Conservation (phyloP, 2,888 invertebrate genomes). For the Plemyria rubiginata region DNA sequence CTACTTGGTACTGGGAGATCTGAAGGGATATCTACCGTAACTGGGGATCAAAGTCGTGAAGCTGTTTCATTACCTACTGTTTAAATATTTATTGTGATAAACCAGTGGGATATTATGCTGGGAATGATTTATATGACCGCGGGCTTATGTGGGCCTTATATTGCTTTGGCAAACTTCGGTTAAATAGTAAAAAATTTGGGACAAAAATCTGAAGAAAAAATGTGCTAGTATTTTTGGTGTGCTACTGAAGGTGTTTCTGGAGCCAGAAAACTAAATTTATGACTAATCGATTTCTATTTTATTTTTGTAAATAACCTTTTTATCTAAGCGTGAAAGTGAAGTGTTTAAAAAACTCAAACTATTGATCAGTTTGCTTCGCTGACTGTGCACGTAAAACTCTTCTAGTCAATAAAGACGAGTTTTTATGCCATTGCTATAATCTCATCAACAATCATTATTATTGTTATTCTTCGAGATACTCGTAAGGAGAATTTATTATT, state of each 20-base stretch:
- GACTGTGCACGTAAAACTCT: background rate
- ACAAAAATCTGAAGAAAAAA: constrained; percentile 13
- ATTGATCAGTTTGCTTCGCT: too few species aligned
- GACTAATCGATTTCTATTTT: too few species aligned
- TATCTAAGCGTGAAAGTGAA: too few species aligned
- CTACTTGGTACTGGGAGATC: too few species aligned
- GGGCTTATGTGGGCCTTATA: constrained; percentile 41
- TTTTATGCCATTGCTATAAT: background rate
- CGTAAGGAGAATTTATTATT: background rate
- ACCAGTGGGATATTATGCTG: constrained; percentile 51
- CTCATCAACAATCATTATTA: background rate
- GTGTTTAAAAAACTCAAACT: too few species aligned
- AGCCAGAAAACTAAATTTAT: too few species aligned
- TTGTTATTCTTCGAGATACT: background rate
- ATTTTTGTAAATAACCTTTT: too few species aligned
- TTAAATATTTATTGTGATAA: constrained; percentile 22
- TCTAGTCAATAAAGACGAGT: background rate
- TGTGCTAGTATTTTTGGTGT: background rate
- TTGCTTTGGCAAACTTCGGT: constrained; percentile 37
- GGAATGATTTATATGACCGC: constrained; percentile 57
- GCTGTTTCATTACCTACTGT: too few species aligned
- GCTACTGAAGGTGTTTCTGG: too few species aligned
- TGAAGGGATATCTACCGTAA: too few species aligned
- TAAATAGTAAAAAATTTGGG: constrained; percentile 39
- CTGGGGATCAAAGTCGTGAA: too few species aligned